These are phyloP conservation scores for Columba janthina DNA, from an alignment of 2,113 vertebrate genomes.

Conservation along the genomic window DNA sequence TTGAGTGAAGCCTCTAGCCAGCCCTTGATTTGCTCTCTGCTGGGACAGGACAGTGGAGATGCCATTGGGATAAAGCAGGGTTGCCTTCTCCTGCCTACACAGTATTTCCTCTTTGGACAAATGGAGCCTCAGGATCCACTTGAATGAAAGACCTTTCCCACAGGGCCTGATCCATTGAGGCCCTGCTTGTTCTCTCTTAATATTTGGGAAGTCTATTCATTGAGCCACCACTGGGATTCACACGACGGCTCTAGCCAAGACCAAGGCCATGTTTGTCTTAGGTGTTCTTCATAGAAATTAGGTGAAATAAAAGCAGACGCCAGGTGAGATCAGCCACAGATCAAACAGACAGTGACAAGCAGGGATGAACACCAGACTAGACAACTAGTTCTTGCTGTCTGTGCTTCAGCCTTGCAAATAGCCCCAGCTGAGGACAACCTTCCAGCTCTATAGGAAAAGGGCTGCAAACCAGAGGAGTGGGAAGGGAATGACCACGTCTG, in stretches of 20 bases:
- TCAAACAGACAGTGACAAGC: not conserved
- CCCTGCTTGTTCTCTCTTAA: not conserved
- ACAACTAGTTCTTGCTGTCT: not conserved
- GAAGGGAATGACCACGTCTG: not conserved
- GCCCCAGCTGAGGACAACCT: not conserved
- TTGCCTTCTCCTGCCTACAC: not conserved
- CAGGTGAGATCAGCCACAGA: not conserved
- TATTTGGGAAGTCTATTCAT: not conserved
- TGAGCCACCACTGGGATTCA: not conserved
- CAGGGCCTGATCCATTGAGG: not conserved
- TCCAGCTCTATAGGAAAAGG: not conserved
- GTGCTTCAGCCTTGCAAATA: not conserved
- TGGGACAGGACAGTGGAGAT: not conserved
- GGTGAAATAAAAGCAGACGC: not conserved
- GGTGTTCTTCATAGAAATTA: rapidly evolving
- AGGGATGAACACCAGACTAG: not conserved
- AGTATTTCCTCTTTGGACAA: not conserved
- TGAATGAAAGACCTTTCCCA: not conserved
- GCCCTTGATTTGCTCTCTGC: not conserved
- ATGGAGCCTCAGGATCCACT: not conserved
- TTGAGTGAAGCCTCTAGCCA: not conserved
- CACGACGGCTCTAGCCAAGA: not conserved
- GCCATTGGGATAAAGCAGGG: not conserved
- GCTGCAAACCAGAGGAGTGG: not conserved
- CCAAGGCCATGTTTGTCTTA: not conserved